Base-by-base conservation (phyloP, 2,113 vertebrate species). In the Morone chrysops region DNA sequence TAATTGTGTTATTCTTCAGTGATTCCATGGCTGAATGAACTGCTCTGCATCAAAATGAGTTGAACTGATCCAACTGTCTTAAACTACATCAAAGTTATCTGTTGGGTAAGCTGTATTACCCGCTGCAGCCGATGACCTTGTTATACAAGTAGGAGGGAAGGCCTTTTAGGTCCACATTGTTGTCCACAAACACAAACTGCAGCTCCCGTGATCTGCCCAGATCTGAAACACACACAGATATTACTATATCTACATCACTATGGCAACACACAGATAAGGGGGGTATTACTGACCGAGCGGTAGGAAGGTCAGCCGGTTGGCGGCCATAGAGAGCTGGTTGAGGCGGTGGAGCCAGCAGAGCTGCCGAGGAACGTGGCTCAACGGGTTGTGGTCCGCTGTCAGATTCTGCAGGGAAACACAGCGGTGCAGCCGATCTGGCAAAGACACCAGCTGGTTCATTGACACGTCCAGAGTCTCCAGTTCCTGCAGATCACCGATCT, bases 181-280 rank as follows among this genome's bases (percentile, higher is more conserved):
- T 98, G 92, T 99, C 98, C 90, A 99, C 97, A n/a, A 97, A 99
- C 57, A 99, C 97, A 71, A 97, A 99, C 0, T 98, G 97, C 14
- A 99, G 95, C 91, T 99, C 97, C 78, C 96, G 95, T 40, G 97
- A 99, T 41, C 97, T 96, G 84, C 98, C 98, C 91, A 99, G 94
- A 95, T 99, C 98, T 99, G 93, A 80, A 85, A 43, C 41, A 43
- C 57, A 87, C 62, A 69, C 70, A 80, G 0, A 78, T 16, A 25
- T 62, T 22, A 5, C 10, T 12, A 7, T 13, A 67, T 20, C n/a
- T n/a, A 22, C 5, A 78, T n/a, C n/a, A 4, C 53, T 16, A 65
- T 0, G 36, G 50, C 22, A 74, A 50, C 43, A 3, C 12, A 12
- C 40, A 45, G 22, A 38, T 6, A 14, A 38, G 4, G 20, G 38